Conservation (phyloP, 2,888 invertebrate species). For the Prostheceraeus crozeri region DNA sequence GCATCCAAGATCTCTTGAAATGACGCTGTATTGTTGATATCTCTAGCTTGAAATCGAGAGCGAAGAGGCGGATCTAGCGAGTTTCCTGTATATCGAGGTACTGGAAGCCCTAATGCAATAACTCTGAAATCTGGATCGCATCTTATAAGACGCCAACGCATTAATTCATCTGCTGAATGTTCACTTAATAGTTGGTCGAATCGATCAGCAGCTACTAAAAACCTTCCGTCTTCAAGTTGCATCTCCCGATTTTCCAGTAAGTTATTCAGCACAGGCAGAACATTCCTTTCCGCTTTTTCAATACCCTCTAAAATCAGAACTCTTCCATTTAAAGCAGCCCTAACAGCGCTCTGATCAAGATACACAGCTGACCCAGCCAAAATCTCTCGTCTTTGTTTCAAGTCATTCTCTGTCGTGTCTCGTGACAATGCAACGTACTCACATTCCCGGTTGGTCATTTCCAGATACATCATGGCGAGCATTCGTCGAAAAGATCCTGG, state of each 20-base stretch:
- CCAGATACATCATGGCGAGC: constrained; percentile 74
- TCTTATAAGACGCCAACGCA: constrained; percentile 77
- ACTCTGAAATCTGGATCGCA: constrained; percentile 80
- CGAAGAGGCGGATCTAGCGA: constrained; percentile 88
- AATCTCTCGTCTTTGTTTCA: constrained; percentile 89
- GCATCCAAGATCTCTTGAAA: constrained; percentile 59
- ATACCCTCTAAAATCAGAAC: constrained; percentile 85
- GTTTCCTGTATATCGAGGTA: constrained; percentile 65
- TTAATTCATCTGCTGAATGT: constrained; percentile 71
- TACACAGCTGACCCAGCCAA: constrained; percentile 76
- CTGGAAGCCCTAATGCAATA: constrained; percentile 54
- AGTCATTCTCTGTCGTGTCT: constrained; percentile 91
- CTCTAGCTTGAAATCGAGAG: constrained; percentile 85
- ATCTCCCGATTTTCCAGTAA: constrained; percentile 91
- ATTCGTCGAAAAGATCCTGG: constrained; percentile 76
- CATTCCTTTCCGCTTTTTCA: constrained; percentile 93
- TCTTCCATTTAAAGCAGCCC: constrained; percentile 79
- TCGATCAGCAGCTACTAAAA: constrained; percentile 76
- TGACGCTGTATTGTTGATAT: constrained; percentile 62
- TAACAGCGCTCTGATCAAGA: constrained; percentile 89
- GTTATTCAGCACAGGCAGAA: constrained; percentile 88
- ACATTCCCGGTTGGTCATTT: constrained; percentile 76
- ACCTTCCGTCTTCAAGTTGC: constrained; percentile 92
- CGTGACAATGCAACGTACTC: constrained; percentile 87
- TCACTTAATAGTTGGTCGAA: constrained; percentile 81